These are phyloP conservation scores for Drosophila colorata DNA, from an alignment of 2,888 invertebrate species.

Conservation along the genomic window DNA sequence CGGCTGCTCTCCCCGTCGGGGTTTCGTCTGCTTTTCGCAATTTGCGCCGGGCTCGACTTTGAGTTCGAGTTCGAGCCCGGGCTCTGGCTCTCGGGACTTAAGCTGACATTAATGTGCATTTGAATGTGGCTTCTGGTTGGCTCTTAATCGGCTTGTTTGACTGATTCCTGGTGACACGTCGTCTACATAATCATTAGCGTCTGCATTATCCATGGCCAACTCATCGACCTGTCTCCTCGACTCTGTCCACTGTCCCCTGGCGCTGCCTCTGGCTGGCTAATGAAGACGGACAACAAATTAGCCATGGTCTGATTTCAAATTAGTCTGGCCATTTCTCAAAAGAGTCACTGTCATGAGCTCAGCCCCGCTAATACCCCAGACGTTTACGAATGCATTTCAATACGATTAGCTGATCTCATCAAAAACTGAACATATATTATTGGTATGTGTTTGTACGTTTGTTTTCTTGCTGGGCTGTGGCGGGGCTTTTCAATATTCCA, in stretches of 20 bases:
- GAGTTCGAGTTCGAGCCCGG: neutral
- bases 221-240: too few relatives aligned
- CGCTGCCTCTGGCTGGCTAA: neutral
- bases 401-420: neutral
- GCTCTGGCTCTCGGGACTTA: constrained; percentile 53
- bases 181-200: constrained; percentile 57
- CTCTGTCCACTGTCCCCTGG: too few relatives aligned
- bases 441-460: too few relatives aligned
- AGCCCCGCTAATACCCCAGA: too few relatives aligned
- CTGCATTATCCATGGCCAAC: constrained; percentile 17
- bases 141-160: constrained; percentile 58
- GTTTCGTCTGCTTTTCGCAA: neutral
- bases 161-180: constrained; percentile 55
- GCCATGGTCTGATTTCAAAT: constrained; percentile 53
- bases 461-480: too few relatives aligned
- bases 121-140: constrained; percentile 72
- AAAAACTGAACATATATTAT: neutral
- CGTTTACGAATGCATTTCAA: neutral
- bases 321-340: constrained; percentile 33
- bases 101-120: constrained; percentile 77
- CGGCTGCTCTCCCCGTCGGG: neutral
- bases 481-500: too few relatives aligned
- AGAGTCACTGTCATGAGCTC: too few relatives aligned
- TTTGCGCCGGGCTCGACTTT: neutral
- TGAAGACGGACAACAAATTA: neutral